These are phyloP conservation scores for Ploceus nigricollis DNA, from an alignment of 2,113 vertebrate species.

Conservation along the genomic window DNA sequence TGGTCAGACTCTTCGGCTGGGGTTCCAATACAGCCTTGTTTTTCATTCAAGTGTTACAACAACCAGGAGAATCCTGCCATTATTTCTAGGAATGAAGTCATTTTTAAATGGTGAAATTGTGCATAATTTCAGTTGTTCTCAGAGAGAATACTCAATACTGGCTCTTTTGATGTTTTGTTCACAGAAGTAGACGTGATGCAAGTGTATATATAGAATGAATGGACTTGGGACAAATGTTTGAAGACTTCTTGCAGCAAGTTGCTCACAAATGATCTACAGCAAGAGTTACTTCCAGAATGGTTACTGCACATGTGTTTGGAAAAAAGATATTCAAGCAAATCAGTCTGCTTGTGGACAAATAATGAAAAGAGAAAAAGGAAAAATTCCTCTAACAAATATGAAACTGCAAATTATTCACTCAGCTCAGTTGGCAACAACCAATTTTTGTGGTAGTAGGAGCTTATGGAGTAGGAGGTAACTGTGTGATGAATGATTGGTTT, in stretches of 20 bases:
- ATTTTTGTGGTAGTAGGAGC: slow-evolving; percentile 30
- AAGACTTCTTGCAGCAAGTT: neutral
- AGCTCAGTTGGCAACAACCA: neutral
- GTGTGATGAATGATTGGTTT: slow-evolving; percentile 37
- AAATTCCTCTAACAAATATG: neutral
- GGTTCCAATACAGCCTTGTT: neutral
- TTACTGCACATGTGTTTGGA: neutral
- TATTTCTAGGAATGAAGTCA: neutral
- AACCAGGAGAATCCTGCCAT: neutral
- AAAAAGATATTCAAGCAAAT: neutral
- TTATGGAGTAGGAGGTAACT: slow-evolving; percentile 43
- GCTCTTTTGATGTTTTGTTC: neutral
- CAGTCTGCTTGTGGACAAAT: neutral
- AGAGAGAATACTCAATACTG: neutral
- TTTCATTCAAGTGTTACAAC: neutral
- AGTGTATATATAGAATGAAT: neutral
- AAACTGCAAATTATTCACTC: slow-evolving; percentile 17
- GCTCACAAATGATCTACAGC: neutral
- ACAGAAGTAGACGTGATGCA: neutral
- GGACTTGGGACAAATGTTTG: neutral
- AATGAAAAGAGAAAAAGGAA: neutral
- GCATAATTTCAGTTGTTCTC: neutral
- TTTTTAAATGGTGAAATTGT: neutral
- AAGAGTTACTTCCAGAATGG: neutral
- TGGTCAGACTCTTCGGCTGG: neutral